Conservation (phyloP, 2,797 vertebrate species). For the Otolemur crassicaudatus region DNA sequence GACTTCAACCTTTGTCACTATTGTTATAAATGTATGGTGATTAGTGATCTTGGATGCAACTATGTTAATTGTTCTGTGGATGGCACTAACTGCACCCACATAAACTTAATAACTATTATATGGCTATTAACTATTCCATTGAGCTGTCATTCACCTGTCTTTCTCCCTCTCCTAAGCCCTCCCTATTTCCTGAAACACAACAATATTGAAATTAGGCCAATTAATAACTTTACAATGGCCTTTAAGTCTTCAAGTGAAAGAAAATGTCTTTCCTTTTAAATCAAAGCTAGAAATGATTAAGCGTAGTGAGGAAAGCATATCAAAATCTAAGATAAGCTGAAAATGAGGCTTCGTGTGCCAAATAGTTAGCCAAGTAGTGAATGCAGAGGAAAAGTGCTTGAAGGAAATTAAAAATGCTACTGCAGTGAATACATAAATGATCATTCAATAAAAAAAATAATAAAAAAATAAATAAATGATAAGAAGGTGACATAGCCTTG, state of each 20-base stretch:
- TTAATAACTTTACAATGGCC: not conserved
- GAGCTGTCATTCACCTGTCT: not conserved
- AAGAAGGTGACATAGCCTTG: not conserved
- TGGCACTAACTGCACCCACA: not conserved
- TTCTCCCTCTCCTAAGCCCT: not conserved
- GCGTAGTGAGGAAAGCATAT: not conserved
- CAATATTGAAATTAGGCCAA: not conserved
- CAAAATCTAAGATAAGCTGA: not conserved
- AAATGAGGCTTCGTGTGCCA: not conserved
- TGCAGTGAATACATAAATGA: not conserved
- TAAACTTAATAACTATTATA: not conserved
- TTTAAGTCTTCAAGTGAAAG: not conserved
- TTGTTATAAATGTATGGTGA: not conserved
- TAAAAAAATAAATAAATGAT: no score
- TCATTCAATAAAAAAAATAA: no score
- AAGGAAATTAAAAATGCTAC: not conserved
- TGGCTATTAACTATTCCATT: not conserved
- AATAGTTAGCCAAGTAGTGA: not conserved
- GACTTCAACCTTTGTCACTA: not conserved
- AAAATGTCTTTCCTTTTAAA: not conserved
- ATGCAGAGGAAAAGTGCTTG: not conserved
- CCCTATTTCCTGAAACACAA: not conserved
- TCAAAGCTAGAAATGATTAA: not conserved
- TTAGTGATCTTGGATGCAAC: not conserved
- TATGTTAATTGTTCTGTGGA: not conserved